Base-by-base conservation (phyloP, 2,113 vertebrate species). In the Columba livia region DNA sequence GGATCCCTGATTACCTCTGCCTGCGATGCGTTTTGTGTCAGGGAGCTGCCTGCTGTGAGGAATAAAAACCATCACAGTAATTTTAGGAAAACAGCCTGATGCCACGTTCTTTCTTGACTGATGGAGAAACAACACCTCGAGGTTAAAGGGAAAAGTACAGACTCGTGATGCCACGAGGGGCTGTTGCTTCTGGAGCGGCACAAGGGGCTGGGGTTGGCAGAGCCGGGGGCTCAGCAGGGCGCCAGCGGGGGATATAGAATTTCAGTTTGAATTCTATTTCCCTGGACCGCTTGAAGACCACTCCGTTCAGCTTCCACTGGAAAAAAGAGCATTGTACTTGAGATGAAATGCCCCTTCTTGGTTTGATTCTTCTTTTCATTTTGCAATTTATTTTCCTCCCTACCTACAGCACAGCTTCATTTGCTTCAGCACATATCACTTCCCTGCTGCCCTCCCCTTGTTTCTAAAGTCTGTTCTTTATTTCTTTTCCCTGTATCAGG, bases 151-250 rank as follows among this genome's bases (percentile, higher is more conserved):
- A 42, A 25, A 36, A 51, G 12, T 4, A 9, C 32, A 36, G 60
- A 50, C 53, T 53, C 0, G 2, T 9, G 47, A 7, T 36, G 29
- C 66, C 3, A 1, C 0, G 3, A 34, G 66, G 17, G 31, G 4
- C 12, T 51, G n/a, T 2, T 67, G 56, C 24, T 53, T 15, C 31
- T 65, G 0, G 15, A 15, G 4, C 0, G 1, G 11, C 4, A n/a
- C 0, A n/a, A 74, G 51, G 15, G 1, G 34, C 56, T 11, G 3
- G 9, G 40, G 24, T 47, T 60, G 14, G 42, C 58, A 36, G 60
- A 47, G 34, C 34, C 47, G 14, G 0, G 7, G 66, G 48, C 65
- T 75, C 60, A 53, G 60, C 48, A 47, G 60, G 40, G 38, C 42
- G 84, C 2, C 1, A 58, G 69, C 1, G 0, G 23, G 36, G 23